These are phyloP conservation scores for Mastacembelus armatus DNA, from an alignment of 2,797 vertebrate species.

Conservation along the genomic window DNA sequence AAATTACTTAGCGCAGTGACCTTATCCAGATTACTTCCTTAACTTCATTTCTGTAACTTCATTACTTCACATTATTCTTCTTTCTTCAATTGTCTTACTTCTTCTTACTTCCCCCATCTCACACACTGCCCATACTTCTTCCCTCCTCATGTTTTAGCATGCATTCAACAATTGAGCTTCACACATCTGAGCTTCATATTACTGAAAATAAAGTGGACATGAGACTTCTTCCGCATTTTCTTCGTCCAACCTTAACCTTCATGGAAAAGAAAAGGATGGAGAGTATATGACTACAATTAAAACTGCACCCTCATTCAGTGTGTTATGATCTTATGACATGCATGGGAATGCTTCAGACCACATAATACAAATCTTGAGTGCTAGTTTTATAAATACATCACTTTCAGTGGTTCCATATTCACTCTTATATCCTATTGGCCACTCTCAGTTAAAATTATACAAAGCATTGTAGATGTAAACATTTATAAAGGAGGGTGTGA, in stretches of 20 bases:
- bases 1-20: conserved; percentile 98
- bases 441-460: neutral
- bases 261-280: conserved; percentile 99
- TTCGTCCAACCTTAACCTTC: conserved; percentile 99
- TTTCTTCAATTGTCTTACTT: conserved; percentile 96
- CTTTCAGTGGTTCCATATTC: conserved; percentile 51
- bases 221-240: conserved; percentile 98
- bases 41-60: conserved; percentile 99
- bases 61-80: conserved; percentile 96
- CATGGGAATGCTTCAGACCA: conserved; percentile 48
- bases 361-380: conserved; percentile 33
- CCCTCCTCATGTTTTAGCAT: conserved; percentile 89
- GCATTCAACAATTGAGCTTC: conserved; percentile 99
- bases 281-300: conserved; percentile 89
- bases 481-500: neutral
- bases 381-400: conserved; percentile 42
- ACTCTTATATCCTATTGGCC: conserved; percentile 2
- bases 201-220: conserved; percentile 97
- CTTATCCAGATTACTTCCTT: conserved; percentile 99
- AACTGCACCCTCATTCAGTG: conserved; percentile 70
- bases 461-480: neutral
- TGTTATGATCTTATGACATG: conserved; percentile 60
- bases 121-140: conserved; percentile 83
- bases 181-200: conserved; percentile 99
- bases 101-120: conserved; percentile 84